Evolutionary conservation across 2,113 vertebrate species (phyloP).

Genomic region (Salvelinus sp.): DNA sequence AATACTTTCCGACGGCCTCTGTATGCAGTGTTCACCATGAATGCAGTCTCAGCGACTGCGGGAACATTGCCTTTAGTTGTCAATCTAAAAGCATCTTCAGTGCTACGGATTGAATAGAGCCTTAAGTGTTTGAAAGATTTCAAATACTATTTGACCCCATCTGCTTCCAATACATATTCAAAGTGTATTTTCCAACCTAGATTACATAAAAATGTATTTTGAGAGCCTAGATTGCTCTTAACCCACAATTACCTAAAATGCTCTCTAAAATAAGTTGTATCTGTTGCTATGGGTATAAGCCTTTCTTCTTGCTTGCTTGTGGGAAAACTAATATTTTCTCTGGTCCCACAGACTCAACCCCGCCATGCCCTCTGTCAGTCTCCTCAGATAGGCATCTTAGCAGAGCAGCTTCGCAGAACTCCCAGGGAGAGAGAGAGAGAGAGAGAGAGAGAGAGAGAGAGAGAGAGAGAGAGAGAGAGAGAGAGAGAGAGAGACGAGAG

Average conservation of each 20-base stretch:
- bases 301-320: slow-evolving; percentile 23
- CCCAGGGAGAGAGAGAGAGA: neutral
- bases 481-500: no score
- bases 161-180: neutral
- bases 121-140: neutral
- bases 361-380: slow-evolving; percentile 10
- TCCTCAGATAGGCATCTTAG: slow-evolving; percentile 10
- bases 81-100: no score
- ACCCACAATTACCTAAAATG: slow-evolving; percentile 4
- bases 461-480: no score
- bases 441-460: neutral
- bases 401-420: slow-evolving; percentile 10
- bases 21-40: no score
- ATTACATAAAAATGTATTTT: neutral
- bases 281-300: slow-evolving; percentile 4
- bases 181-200: no score
- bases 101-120: no score
- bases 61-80: no score
- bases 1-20: no score
- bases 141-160: neutral
- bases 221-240: neutral
- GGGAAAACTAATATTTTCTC: slow-evolving; percentile 54
- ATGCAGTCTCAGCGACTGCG: no score
- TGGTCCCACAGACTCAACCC: slow-evolving; percentile 21
- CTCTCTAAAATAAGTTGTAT: slow-evolving; percentile 2